Conservation (phyloP, 2,797 vertebrate genomes). For the Tauraco hartlaubi region DNA sequence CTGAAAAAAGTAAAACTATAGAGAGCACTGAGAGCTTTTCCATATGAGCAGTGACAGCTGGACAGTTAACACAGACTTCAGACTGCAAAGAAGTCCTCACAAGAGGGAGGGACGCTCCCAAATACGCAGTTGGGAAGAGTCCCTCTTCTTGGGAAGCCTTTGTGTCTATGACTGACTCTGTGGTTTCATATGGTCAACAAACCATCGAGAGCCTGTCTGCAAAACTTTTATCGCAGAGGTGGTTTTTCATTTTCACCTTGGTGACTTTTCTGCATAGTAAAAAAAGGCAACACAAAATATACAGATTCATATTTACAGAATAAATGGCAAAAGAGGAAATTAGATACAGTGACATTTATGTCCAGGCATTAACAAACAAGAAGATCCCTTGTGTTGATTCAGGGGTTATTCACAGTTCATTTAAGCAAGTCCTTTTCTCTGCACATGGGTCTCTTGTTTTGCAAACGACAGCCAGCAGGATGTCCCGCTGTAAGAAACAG, state of each 20-base stretch:
- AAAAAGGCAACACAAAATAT: not conserved
- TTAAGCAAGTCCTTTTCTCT: not conserved
- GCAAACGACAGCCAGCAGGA: not conserved
- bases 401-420: conserved; percentile 18
- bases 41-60: not conserved
- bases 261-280: not conserved
- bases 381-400: not conserved
- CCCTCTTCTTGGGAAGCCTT: not conserved
- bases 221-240: not conserved
- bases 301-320: conserved; percentile 17
- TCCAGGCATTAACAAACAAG: conserved; percentile 25
- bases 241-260: not conserved
- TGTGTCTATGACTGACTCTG: not conserved
- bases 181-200: not conserved
- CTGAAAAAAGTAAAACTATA: not conserved
- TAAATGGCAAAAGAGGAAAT: conserved; percentile 26
- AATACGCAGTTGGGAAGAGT: not conserved
- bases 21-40: not conserved
- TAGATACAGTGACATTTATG: conserved; percentile 27
- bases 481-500: not conserved
- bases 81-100: not conserved
- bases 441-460: not conserved
- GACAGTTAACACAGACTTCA: not conserved
- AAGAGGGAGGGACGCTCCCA: not conserved
- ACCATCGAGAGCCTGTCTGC: not conserved